Conservation (phyloP, 2,113 vertebrate species). For the Hippocampus zosterae region DNA sequence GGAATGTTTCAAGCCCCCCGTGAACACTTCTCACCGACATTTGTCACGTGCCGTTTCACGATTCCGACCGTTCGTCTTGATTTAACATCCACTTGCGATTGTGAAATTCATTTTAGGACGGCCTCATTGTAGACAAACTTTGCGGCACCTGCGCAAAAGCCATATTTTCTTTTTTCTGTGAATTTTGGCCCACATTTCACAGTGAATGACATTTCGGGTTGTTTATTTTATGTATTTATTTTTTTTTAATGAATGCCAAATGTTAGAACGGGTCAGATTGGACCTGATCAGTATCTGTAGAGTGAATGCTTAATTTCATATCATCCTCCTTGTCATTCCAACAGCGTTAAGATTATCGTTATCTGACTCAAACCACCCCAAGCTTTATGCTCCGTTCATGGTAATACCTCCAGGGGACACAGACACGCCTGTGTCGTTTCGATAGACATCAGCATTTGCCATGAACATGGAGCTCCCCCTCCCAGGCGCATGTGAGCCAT, state of each 20-base stretch:
- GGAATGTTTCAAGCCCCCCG: too few species aligned
- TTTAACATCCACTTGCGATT: too few species aligned
- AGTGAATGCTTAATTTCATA: not conserved
- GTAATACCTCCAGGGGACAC: conserved; percentile 1
- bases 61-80: too few species aligned
- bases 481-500: not conserved
- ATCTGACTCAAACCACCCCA: not conserved
- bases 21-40: too few species aligned
- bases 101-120: too few species aligned
- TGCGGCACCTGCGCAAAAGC: too few species aligned
- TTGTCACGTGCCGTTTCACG: too few species aligned
- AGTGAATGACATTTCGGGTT: not conserved
- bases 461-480: not conserved
- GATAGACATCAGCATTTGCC: not conserved
- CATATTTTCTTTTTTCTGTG: too few species aligned
- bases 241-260: too few species aligned
- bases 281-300: not conserved
- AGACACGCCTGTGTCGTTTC: not conserved
- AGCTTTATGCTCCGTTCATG: not conserved
- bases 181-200: not conserved
- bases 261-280: too few species aligned
- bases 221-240: too few species aligned
- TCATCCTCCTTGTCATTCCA: not conserved
- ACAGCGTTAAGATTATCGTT: not conserved
- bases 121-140: too few species aligned